phyloP scores from a whole-genome alignment of 2,797 vertebrate genomes.

The Gastrophryne carolinensis region DNA sequence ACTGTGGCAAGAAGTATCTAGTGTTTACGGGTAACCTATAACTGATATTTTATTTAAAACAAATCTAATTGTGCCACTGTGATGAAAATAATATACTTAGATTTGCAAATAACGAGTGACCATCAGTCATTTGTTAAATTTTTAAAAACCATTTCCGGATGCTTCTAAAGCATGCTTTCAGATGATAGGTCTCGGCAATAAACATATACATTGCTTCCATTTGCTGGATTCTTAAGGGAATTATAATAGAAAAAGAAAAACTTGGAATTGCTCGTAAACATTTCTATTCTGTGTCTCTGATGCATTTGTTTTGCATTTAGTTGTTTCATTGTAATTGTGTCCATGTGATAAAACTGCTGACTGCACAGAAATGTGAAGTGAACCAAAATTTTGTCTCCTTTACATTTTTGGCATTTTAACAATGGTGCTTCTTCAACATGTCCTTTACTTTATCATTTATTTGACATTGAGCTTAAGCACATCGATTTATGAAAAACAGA shows the following conservation, averaged over 20 bases:
- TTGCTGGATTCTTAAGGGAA: constrained; percentile 23
- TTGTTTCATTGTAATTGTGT: neutral
- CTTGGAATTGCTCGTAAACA: neutral
- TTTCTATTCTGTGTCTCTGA: neutral
- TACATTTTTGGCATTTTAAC: no score
- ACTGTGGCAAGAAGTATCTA: no score
- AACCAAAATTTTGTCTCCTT: neutral
- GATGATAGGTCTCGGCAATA: neutral
- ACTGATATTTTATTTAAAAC: neutral
- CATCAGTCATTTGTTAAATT: neutral
- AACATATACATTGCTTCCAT: constrained; percentile 10
- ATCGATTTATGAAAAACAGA: neutral
- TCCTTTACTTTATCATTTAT: neutral
- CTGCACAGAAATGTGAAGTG: neutral
- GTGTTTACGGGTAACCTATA: no score
- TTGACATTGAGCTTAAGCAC: neutral
- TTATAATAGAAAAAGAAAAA: neutral
- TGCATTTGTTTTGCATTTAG: neutral
- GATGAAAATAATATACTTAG: neutral
- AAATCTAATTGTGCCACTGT: neutral
- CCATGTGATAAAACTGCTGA: neutral
- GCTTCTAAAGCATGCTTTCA: constrained; percentile 1
- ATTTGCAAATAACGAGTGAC: neutral
- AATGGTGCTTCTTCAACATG: neutral
- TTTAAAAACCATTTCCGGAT: constrained; percentile 11